Conservation (phyloP, 2,113 vertebrate genomes). For the Eurystomus gularis region DNA sequence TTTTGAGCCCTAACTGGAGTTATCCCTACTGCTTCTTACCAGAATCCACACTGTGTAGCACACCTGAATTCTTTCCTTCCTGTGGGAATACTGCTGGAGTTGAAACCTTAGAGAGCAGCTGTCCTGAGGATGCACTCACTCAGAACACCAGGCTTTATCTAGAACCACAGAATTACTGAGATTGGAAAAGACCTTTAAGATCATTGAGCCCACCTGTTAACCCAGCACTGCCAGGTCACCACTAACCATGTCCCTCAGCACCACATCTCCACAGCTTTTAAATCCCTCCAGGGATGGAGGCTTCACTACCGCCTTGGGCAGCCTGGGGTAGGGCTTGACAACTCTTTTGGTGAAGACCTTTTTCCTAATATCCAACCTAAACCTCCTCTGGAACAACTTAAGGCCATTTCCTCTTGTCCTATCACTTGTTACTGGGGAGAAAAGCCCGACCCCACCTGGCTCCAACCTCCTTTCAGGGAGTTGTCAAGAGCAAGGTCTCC, state of each 20-base stretch:
- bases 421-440: neutral
- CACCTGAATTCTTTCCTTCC: neutral
- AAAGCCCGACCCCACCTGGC: neutral
- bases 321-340: neutral
- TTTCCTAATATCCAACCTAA: neutral
- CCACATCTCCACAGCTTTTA: neutral
- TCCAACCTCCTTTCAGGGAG: neutral
- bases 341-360: neutral
- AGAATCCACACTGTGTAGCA: neutral
- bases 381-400: neutral
- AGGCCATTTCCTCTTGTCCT: neutral
- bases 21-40: neutral
- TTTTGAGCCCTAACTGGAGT: neutral
- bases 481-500: neutral
- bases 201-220: neutral
- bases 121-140: neutral
- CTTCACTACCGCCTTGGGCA: neutral
- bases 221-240: neutral
- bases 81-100: fast-evolving
- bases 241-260: neutral
- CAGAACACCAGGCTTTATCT: neutral
- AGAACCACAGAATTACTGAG: neutral
- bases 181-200: neutral
- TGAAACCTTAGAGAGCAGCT: neutral
- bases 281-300: neutral